Conservation (phyloP, 2,888 invertebrate genomes). For the Lepidonotus clava region DNA sequence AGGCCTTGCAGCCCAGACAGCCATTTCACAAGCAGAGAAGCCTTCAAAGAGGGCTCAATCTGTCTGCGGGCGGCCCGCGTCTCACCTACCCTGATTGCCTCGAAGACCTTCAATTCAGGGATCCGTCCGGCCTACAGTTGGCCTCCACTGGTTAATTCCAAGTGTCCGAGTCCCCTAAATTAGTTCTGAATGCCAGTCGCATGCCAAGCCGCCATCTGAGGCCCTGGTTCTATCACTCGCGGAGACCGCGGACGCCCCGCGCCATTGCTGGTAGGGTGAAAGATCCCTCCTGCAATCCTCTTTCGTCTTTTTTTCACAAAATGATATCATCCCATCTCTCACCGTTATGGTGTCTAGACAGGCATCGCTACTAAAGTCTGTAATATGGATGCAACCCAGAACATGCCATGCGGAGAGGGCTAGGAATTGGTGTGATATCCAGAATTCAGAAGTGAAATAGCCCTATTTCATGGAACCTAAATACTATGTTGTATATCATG, state of each 20-base stretch:
- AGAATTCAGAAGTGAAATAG: no score
- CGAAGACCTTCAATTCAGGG: constrained; percentile 18
- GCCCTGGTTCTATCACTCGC: background rate
- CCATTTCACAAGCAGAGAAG: background rate
- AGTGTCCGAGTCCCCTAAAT: constrained; percentile 6
- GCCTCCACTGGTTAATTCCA: background rate
- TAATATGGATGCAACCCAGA: no score
- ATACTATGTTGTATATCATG: no score
- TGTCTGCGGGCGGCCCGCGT: background rate
- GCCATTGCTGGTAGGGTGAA: no score
- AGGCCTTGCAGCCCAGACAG: no score
- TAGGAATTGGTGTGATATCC: no score
- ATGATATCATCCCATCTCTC: no score
- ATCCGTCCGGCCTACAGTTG: background rate
- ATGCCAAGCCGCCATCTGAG: background rate
- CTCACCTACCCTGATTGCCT: background rate
- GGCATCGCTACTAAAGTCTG: no score
- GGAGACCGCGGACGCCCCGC: no score
- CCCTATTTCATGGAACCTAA: no score
- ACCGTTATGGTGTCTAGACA: no score
- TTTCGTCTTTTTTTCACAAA: background rate
- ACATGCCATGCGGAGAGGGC: no score
- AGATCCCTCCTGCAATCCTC: background rate
- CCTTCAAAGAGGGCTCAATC: constrained; percentile 2
- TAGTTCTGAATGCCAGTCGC: constrained; percentile 1